Base-by-base conservation (phyloP, 1,140 invertebrate species). In the Apocrypta bakeri region DNA sequence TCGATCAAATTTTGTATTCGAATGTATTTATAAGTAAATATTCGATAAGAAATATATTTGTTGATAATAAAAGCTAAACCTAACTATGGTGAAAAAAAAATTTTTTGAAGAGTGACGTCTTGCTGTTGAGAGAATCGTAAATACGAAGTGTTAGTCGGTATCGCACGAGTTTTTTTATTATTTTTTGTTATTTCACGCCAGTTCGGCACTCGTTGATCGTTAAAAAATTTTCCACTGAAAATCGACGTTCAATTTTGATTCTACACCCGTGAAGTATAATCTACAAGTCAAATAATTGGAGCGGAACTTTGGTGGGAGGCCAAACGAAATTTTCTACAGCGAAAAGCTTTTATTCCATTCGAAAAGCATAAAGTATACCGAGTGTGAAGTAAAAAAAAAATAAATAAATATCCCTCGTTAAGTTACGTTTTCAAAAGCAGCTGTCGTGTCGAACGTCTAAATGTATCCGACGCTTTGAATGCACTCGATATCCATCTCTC, bases 401-500 rank as follows among this genome's bases (percentile, higher is more conserved):
- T 21, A 56, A 14, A 56, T 56, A 56, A 56, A 56, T 21, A 56
- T 56, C 21, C 14, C 21, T 56, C 21, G 14, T 48, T 25, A n/a
- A n/a, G 24, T 56, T 25, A 14, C 25, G 12, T 48, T 56, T 74
- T 56, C 40, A 29, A 31, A 21, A 25, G 33, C 21, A 21, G 17
- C 72, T 56, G n/a, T 6, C 12, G 17, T 29, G 72, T 56, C 48
- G 48, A 3, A 21, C 14, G 48, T 17, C 7, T 11, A 27, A 79
- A 56, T 21, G 27, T 31, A 11, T 56, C 64, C 31, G 31, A 25
- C n/a, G n/a, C 63, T 72, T 63, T 80, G 31, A 73, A 48, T 37
- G 40, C 21, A 63, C 8, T 80, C 24, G 12, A 72, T 63, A 80
- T 61, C 40, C 21, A 17, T 29, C 14, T 56, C 17, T 56, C 21